These are phyloP conservation scores for Eurois occulta DNA, from an alignment of 2,888 invertebrate species.

Conservation along the genomic window DNA sequence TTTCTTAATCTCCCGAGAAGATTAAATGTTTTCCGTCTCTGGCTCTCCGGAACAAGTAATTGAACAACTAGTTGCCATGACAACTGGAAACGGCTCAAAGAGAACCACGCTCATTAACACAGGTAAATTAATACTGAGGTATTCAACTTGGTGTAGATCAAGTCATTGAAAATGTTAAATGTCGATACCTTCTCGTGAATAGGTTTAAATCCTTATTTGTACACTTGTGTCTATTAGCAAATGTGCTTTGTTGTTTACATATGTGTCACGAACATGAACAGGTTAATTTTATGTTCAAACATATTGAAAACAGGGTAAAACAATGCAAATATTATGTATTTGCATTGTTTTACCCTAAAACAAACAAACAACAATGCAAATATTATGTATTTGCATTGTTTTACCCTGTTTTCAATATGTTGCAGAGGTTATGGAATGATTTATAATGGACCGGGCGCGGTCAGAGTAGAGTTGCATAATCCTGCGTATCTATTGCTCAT, in stretches of 20 bases:
- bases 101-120: not conserved
- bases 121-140: not conserved
- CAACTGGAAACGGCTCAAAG: slow-evolving; percentile 14
- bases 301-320: not conserved
- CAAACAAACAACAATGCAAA: no score
- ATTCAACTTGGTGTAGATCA: not conserved
- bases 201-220: not conserved
- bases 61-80: slow-evolving; percentile 14
- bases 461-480: not conserved
- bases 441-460: not conserved
- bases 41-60: slow-evolving; percentile 5
- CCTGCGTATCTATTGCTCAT: not conserved
- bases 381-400: no score
- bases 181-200: not conserved
- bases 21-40: slow-evolving; percentile 11
- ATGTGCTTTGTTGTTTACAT: no score
- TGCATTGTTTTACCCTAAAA: no score
- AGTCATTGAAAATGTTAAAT: not conserved
- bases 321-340: no score
- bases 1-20: slow-evolving; percentile 12
- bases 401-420: no score
- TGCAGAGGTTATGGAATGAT: not conserved
- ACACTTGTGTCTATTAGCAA: not conserved
- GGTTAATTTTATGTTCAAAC: not conserved
- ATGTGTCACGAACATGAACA: not conserved